Evolutionary conservation across 2,797 vertebrate species (phyloP).

Genomic region (Kryptolebias ocellatus): DNA sequence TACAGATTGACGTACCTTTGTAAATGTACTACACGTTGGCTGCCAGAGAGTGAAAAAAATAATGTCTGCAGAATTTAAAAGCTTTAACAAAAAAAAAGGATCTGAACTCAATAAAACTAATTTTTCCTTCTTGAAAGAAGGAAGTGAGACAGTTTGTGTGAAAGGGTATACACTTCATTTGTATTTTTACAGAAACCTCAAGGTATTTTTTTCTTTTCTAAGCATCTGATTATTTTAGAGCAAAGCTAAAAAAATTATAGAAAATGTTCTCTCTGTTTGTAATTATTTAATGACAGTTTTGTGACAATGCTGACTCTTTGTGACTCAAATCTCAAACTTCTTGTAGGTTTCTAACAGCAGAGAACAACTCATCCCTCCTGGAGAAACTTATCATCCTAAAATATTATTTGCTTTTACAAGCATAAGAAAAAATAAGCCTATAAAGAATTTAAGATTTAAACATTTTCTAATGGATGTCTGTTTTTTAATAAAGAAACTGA

Average conservation of each 20-base stretch:
- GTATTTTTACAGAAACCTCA: not conserved
- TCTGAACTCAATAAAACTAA: conserved; percentile 25
- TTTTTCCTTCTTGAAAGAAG: conserved; percentile 48
- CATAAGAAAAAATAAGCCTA: not conserved
- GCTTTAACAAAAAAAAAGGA: conserved; percentile 38
- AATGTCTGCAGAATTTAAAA: too few species aligned
- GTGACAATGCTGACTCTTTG: not conserved
- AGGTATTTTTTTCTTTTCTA: not conserved
- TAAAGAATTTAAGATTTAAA: too few species aligned
- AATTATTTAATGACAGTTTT: too few species aligned
- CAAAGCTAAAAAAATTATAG: too few species aligned
- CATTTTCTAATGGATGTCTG: too few species aligned
- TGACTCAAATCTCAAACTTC: not conserved
- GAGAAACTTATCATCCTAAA: not conserved
- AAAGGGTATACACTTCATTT: not conserved
- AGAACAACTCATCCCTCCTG: not conserved
- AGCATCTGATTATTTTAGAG: not conserved
- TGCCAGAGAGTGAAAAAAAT: too few species aligned
- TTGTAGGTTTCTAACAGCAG: not conserved
- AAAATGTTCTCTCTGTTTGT: too few species aligned
- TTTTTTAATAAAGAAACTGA: too few species aligned
- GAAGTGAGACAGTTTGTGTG: conserved; percentile 48
- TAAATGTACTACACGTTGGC: too few species aligned
- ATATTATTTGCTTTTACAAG: not conserved
- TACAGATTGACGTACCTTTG: conserved; percentile 22